phyloP scores from a whole-genome alignment of 2,888 invertebrate genomes.

The Sphaerophoria taeniata region DNA sequence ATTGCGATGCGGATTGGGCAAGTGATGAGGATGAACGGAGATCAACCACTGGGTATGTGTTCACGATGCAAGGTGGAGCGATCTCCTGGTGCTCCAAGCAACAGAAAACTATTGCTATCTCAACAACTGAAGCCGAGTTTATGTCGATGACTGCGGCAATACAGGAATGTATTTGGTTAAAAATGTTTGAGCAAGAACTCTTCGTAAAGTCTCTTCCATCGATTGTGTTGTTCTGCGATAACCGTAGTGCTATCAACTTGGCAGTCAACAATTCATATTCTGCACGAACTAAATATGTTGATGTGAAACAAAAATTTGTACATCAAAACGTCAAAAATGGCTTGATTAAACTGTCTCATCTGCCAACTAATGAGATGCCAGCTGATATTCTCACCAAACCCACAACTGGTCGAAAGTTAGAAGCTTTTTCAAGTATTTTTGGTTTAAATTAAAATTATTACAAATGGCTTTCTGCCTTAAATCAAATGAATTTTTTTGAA shows the following conservation, averaged over 20 bases:
- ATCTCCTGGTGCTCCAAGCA: constrained; percentile 4
- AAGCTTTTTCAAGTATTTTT: constrained; percentile 33
- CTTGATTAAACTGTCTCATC: constrained; percentile 28
- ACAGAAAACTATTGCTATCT: background rate
- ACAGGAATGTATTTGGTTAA: constrained; percentile 37
- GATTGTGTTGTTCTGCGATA: background rate
- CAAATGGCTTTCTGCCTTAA: constrained; percentile 4
- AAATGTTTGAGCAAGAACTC: constrained; percentile 41
- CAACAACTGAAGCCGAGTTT: background rate
- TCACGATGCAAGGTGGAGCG: constrained; percentile 8
- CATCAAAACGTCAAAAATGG: constrained; percentile 26
- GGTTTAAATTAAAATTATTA: constrained; percentile 13
- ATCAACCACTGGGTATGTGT: constrained; percentile 34
- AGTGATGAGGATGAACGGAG: constrained; percentile 34
- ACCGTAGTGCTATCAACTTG: background rate
- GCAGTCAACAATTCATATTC: constrained; percentile 2
- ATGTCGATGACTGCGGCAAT: constrained; percentile 1
- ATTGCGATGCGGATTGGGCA: constrained; percentile 37
- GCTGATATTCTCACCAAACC: constrained; percentile 47
- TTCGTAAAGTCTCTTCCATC: background rate
- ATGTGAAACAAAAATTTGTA: constrained; percentile 32
- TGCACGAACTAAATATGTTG: constrained; percentile 34
- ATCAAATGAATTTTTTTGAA: background rate
- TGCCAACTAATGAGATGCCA: constrained; percentile 27
- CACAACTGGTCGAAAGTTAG: constrained; percentile 24